Base-by-base conservation (phyloP, 2,113 vertebrate genomes). In the Pithys albifrons region DNA sequence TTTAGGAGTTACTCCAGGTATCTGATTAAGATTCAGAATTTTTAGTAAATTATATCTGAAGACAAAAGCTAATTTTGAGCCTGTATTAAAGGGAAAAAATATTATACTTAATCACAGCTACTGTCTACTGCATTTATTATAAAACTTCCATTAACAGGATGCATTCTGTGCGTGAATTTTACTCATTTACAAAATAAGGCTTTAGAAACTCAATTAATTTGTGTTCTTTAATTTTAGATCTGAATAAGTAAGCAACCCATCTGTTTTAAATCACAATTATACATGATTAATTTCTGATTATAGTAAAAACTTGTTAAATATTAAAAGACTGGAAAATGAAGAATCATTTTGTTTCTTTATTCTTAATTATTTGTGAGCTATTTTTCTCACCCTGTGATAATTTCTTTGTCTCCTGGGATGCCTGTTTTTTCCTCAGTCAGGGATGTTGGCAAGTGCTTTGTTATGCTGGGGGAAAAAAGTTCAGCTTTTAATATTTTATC, bases 221-320 rank as follows among this genome's bases (percentile, higher is more conserved):
- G 17, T 88, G 27, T 85, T 86, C 54, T 92, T 88, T 83, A 81
- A 74, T 87, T 93, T 91, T 89, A 78, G 46, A 58, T 79, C 58
- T 76, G 83, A 91, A 73, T 66, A 62, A 76, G 74, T 73, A 91
- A 91, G 27, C 25, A 85, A 19, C 18, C 7, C 27, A 25, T 89
- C 28, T 61, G 31, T 82, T 95, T 84, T 43, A 79, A 89, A 64
- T 93, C 71, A 65, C 51, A 76, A 35, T 77, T 92, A 27, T 25
- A 11, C 20, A 9, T 78, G 10, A 51, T 87, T 64, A 62, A 37
- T 73, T 85, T 94, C 43, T 67, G 52, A 64, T 58, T 83, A 54
- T 58, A 80, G 39, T 52, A 61, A 85, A 74, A 93, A 88, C 15
- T 6, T 58, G 10, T 85, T 73, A 74, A 76, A 65, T 91, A 69